These are phyloP conservation scores for Brienomyrus brachyistius DNA, from an alignment of 2,113 vertebrate genomes.

Conservation along the genomic window DNA sequence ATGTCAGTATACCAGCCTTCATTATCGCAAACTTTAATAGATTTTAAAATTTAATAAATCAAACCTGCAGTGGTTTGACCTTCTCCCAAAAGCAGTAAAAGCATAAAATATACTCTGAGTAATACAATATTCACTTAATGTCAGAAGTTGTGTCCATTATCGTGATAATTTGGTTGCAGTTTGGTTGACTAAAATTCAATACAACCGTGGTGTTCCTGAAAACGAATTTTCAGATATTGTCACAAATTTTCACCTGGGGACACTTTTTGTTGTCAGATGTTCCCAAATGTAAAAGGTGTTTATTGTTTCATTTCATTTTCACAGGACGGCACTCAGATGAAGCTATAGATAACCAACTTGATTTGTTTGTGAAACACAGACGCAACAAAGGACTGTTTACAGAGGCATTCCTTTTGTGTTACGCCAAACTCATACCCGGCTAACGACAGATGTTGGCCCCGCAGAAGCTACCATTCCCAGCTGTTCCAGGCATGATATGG, in stretches of 20 bases:
- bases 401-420: background rate
- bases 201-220: background rate
- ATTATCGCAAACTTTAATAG: background rate
- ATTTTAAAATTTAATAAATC: slow-evolving; percentile 7
- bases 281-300: background rate
- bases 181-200: background rate
- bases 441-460: slow-evolving; percentile 1
- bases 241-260: background rate
- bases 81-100: background rate
- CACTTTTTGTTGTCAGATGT: background rate
- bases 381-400: background rate
- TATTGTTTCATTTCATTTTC: background rate
- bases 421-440: background rate
- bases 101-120: background rate
- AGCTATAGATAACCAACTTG: background rate
- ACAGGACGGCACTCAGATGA: background rate
- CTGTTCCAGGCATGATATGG: background rate
- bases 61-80: background rate
- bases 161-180: background rate
- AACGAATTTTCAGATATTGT: background rate
- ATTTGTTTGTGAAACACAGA: background rate
- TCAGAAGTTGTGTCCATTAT: background rate
- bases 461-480: background rate
- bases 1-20: background rate
- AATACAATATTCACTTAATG: background rate